phyloP scores from a whole-genome alignment of 2,888 invertebrate genomes.

The Melanostoma mellinum region DNA sequence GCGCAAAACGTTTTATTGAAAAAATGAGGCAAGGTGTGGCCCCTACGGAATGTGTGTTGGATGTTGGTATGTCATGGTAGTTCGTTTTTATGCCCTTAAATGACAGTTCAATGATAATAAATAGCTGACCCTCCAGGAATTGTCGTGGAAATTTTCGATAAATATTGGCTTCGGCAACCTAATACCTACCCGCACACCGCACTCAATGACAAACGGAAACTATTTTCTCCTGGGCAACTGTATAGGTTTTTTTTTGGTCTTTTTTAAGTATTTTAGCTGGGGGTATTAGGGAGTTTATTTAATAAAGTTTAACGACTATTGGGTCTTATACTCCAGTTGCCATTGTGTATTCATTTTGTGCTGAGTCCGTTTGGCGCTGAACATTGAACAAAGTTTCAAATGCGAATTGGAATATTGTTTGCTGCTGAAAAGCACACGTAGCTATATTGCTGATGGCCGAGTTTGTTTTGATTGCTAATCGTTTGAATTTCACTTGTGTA shows the following conservation, averaged over 20 bases:
- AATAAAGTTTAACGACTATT: slow-evolving; percentile 52
- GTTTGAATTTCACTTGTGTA: neutral
- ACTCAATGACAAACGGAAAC: slow-evolving; percentile 8
- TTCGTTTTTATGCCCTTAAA: slow-evolving; percentile 25
- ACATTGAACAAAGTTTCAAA: slow-evolving; percentile 14
- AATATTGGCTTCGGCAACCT: slow-evolving; percentile 31
- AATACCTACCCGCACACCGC: slow-evolving; percentile 26
- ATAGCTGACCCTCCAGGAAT: slow-evolving; percentile 56
- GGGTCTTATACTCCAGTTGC: slow-evolving; percentile 6
- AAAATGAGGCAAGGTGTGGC: slow-evolving; percentile 55
- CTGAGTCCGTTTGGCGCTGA: slow-evolving; percentile 19
- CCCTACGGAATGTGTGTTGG: slow-evolving; percentile 29
- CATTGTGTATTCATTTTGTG: slow-evolving; percentile 14
- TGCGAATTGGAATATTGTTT: neutral
- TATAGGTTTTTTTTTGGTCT: slow-evolving; percentile 37
- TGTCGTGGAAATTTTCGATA: slow-evolving; percentile 44
- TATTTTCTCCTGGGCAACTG: slow-evolving; percentile 20
- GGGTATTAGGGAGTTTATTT: slow-evolving; percentile 57
- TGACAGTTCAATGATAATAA: slow-evolving; percentile 55
- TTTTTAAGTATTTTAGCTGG: slow-evolving; percentile 50
- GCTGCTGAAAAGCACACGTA: slow-evolving; percentile 7
- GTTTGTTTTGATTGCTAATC: slow-evolving; percentile 24
- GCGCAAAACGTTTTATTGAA: slow-evolving; percentile 27
- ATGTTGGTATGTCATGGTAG: slow-evolving; percentile 1
- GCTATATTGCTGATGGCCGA: neutral